These are phyloP conservation scores for Drosophila kohkoa DNA, from an alignment of 1,140 invertebrate genomes.

Conservation along the genomic window DNA sequence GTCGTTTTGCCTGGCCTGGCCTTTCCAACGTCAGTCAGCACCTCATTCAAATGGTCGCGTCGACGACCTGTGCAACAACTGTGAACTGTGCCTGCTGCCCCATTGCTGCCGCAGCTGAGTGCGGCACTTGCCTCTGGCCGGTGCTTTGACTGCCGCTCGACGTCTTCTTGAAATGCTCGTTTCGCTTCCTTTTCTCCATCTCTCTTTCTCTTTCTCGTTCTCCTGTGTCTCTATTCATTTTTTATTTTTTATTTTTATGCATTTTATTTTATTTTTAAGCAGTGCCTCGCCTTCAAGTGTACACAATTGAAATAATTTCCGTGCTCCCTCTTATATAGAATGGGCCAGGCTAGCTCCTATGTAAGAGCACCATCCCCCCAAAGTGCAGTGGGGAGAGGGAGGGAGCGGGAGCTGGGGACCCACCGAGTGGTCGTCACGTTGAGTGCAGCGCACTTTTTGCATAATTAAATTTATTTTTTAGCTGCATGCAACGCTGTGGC, in stretches of 20 bases:
- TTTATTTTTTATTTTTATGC: constrained; percentile 48
- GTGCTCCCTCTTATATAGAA: constrained; percentile 35
- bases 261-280: constrained; percentile 41
- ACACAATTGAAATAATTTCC: constrained; percentile 84
- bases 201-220: neutral
- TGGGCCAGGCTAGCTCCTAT: constrained; percentile 1
- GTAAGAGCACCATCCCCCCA: constrained; percentile 1
- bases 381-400: neutral
- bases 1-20: constrained; percentile 39
- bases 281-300: constrained; percentile 61
- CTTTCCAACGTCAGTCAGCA: constrained; percentile 71
- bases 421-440: constrained; percentile 27
- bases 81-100: constrained; percentile 25
- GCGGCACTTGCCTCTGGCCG: constrained; percentile 64
- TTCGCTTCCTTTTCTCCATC: constrained; percentile 49
- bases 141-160: constrained; percentile 52
- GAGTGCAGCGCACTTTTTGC: constrained; percentile 79
- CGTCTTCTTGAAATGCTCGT: constrained; percentile 74
- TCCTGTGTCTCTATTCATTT: constrained; percentile 1
- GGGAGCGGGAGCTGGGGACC: neutral
- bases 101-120: constrained; percentile 58
- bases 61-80: constrained; percentile 49
- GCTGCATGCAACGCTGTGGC: constrained; percentile 58
- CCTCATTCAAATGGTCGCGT: constrained; percentile 78
- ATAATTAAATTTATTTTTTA: constrained; percentile 83